Base-by-base conservation (phyloP, 2,113 vertebrate genomes). In the Xyliphius kryptos region DNA sequence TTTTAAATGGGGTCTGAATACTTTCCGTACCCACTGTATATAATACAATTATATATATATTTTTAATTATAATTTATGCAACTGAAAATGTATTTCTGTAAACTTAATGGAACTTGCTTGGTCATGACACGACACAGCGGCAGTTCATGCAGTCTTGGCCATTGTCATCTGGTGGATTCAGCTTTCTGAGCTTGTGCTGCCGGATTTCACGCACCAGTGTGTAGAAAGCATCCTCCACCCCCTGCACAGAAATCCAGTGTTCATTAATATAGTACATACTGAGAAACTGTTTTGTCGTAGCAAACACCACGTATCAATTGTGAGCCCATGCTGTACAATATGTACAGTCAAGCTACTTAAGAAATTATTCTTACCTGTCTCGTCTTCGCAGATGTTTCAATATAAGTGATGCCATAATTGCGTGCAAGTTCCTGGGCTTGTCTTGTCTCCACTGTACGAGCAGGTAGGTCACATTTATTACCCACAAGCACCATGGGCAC, bases 401-500 rank as follows among this genome's bases (percentile, higher is more conserved):
- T 91, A 76, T 97, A 99, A 40, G 96, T 95, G 69, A 97, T 93
- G 38, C 94, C 88, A 0, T 97, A 99, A 74, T 92, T 97, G 53
- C 94, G 90, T 63, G 96, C 93, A 1, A 98, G 84, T 71, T 99
- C 96, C 64, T 99, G 95, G 0, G 95, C 96, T 88, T 99, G 96
- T 77, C 92, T 87, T 0, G 94, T 91, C 82, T 99, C 96, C 78
- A 99, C 96, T 0, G 94, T 94, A 59, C 93, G 91, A 0, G 91
- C 88, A 0, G 95, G 94, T 1, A 99, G 87, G 74, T 99, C 96
- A 73, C 96, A 98, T 72, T 99, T 99, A 83, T 99, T 99, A 10
- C 96, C 96, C 72, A 98, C 96, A 66, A 99, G 84, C 72, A 99
- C 96, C 94, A 98, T 98, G 20, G 96, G 96, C 68, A 99, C 95